Evolutionary conservation across 2,797 vertebrate genomes (phyloP).

Genomic region (Mormyrus proboscirostris): DNA sequence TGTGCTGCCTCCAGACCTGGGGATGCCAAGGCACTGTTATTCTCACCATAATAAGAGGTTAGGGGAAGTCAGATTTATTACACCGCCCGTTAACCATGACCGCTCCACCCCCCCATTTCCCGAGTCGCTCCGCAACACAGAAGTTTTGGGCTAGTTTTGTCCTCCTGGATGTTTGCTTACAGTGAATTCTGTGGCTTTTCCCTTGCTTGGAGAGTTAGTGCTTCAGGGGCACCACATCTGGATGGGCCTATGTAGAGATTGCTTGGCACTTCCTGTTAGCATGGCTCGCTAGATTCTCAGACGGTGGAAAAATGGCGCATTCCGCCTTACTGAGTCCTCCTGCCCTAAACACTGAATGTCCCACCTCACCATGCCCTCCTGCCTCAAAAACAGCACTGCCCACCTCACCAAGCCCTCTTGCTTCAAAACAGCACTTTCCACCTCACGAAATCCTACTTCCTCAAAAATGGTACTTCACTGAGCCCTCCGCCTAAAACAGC

Average conservation of each 20-base stretch:
- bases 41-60: slow-evolving; percentile 35
- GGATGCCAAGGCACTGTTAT: slow-evolving; percentile 24
- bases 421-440: neutral
- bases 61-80: slow-evolving; percentile 27
- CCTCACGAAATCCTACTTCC: neutral
- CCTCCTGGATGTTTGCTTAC: neutral
- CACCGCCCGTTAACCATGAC: slow-evolving; percentile 30
- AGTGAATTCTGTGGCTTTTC: neutral
- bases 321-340: neutral
- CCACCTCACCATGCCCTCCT: neutral
- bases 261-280: neutral
- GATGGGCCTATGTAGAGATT: neutral
- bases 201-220: neutral
- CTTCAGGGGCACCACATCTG: neutral
- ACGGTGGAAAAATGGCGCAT: neutral
- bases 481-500: neutral
- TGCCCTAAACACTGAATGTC: neutral
- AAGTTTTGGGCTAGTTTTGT: neutral
- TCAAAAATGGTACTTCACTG: neutral
- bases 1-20: neutral
- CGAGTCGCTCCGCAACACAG: neutral
- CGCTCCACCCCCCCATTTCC: slow-evolving; percentile 8
- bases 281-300: neutral
- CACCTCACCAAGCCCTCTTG: neutral
- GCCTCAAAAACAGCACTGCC: neutral